phyloP scores from a whole-genome alignment of 92 coral and sea anemone genomes.

The Montipora capitata region DNA sequence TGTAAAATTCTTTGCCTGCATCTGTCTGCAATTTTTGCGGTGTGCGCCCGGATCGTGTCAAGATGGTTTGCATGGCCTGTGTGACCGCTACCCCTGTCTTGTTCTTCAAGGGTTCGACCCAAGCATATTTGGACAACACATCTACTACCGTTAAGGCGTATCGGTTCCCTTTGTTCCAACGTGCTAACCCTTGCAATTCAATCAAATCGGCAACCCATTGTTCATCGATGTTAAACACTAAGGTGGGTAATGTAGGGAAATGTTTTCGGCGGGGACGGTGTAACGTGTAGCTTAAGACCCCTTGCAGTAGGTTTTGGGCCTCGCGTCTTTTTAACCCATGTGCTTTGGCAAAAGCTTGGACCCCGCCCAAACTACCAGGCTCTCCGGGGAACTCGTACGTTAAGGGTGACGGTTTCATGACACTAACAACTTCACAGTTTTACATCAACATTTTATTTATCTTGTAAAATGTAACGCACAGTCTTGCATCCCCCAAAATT shows the following conservation, averaged over 20 bases:
- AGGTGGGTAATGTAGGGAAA: neutral
- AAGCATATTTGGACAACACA: constrained; percentile 65
- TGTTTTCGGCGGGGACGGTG: neutral
- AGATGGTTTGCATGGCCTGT: constrained; percentile 8
- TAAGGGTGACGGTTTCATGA: no score
- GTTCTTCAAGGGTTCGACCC: constrained; percentile 60
- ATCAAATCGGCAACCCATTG: constrained; percentile 48
- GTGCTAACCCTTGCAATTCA: constrained; percentile 5
- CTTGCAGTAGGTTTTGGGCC: no score
- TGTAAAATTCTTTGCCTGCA: constrained; percentile 65
- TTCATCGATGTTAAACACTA: neutral
- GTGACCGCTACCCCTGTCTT: constrained; percentile 31
- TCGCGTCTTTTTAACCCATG: no score
- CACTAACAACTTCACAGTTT: no score
- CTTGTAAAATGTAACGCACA: no score
- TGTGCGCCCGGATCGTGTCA: neutral
- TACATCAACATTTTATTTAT: no score
- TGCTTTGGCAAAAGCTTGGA: no score
- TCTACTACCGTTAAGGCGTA: constrained; percentile 38
- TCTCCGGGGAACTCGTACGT: no score
- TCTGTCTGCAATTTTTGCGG: constrained; percentile 52
- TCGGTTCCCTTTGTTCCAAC: neutral
- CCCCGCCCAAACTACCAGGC: no score
- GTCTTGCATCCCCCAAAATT: no score
- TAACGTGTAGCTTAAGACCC: neutral